Conservation (phyloP, 1,140 invertebrate genomes). For the Mizuhopecten yessoensis region DNA sequence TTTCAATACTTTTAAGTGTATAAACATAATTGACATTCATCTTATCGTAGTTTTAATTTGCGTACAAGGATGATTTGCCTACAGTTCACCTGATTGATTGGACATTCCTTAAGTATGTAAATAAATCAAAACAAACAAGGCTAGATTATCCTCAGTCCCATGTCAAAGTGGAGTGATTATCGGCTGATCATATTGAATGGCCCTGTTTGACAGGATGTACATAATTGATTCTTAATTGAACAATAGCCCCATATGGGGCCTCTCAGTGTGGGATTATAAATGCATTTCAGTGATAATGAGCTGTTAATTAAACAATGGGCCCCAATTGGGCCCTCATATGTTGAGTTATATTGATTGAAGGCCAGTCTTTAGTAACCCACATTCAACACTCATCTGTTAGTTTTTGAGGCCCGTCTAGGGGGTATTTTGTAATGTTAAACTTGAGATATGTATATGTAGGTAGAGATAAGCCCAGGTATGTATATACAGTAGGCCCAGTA, state of each 20-base stretch:
- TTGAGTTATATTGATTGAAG: conserved; percentile 32
- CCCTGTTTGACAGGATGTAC: background rate
- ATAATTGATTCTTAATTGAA: conserved; percentile 2
- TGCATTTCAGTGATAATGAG: conserved; percentile 5
- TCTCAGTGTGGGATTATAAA: background rate
- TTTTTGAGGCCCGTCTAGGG: conserved; percentile 1
- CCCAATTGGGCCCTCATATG: conserved; percentile 9
- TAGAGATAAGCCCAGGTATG: conserved; percentile 1
- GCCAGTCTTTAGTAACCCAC: conserved; percentile 14
- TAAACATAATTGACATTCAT: too few species aligned
- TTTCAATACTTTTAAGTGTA: too few species aligned
- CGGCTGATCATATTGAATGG: background rate
- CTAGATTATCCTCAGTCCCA: background rate
- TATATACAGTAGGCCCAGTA: conserved; percentile 25
- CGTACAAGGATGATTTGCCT: too few species aligned
- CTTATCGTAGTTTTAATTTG: too few species aligned
- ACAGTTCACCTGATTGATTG: background rate
- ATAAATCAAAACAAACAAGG: background rate
- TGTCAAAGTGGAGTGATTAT: background rate
- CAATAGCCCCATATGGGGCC: conserved; percentile 10
- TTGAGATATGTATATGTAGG: conserved; percentile 32
- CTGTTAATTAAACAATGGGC: conserved; percentile 12
- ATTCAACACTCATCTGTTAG: conserved; percentile 38
- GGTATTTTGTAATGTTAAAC: background rate
- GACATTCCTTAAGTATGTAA: background rate